Evolutionary conservation across 2,888 invertebrate genomes (phyloP).

Genomic region (Caenorhabditis macrosperma): DNA sequence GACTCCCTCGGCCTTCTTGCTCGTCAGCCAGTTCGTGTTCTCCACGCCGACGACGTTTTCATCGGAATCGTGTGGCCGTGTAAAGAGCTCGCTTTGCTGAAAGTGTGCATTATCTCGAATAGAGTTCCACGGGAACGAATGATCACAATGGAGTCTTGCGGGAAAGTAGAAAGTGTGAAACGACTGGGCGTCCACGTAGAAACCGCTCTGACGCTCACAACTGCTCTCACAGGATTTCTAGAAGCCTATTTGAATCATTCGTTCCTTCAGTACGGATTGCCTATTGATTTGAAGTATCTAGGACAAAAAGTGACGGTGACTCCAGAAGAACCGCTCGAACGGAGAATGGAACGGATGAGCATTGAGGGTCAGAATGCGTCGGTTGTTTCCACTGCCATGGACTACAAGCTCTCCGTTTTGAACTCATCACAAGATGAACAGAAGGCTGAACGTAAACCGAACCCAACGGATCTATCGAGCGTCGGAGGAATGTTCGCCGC

Average conservation of each 20-base stretch:
- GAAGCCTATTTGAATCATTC: slow-evolving; percentile 50
- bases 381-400: slow-evolving; percentile 6
- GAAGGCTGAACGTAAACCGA: neutral
- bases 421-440: neutral
- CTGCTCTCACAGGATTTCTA: slow-evolving; percentile 18
- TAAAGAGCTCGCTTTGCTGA: slow-evolving; percentile 66
- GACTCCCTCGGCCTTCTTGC: slow-evolving; percentile 65
- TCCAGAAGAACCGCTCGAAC: slow-evolving; percentile 48
- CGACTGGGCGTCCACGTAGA: neutral
- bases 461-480: slow-evolving; percentile 21
- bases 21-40: slow-evolving; percentile 55
- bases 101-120: slow-evolving; percentile 22
- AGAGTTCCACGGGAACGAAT: slow-evolving; percentile 41
- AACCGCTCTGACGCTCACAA: neutral
- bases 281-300: slow-evolving; percentile 58
- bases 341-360: slow-evolving; percentile 39
- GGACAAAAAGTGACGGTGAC: slow-evolving; percentile 54
- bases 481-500: slow-evolving; percentile 40
- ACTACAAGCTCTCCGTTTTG: slow-evolving; percentile 16
- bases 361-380: slow-evolving; percentile 8
- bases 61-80: slow-evolving; percentile 74
- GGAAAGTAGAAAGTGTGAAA: slow-evolving; percentile 26
- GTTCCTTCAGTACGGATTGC: slow-evolving; percentile 52
- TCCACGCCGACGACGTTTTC: slow-evolving; percentile 24
- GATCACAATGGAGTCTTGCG: slow-evolving; percentile 29